Evolutionary conservation across 1,140 invertebrate species (phyloP).

Genomic region (Apocrypta bakeri): DNA sequence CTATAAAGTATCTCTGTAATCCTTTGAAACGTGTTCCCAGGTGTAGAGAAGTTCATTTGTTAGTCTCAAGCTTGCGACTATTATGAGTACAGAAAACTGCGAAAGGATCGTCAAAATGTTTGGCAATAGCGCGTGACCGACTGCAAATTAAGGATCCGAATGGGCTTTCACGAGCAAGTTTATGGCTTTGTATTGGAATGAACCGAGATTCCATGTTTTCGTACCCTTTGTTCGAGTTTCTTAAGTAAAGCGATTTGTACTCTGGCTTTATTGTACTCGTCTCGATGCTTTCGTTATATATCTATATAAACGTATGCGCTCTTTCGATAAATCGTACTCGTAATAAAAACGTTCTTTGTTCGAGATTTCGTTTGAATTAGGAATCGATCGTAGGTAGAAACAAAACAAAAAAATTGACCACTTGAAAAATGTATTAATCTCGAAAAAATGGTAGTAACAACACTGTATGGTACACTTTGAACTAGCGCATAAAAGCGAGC

Average conservation of each 20-base stretch:
- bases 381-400: not conserved
- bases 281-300: too few relatives aligned
- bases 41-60: constrained; percentile 17
- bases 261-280: not conserved
- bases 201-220: not conserved
- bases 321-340: too few relatives aligned
- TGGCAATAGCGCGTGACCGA: not conserved
- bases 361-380: not conserved
- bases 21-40: not conserved
- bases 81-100: not conserved
- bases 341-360: constrained; percentile 1
- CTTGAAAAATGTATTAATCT: too few relatives aligned
- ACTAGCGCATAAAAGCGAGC: too few relatives aligned
- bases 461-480: too few relatives aligned
- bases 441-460: too few relatives aligned
- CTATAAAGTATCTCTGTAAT: not conserved
- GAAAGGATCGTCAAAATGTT: constrained; percentile 5
- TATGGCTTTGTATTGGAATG: not conserved
- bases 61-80: not conserved
- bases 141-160: not conserved
- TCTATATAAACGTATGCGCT: too few relatives aligned
- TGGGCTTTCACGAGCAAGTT: too few relatives aligned
- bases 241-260: not conserved
- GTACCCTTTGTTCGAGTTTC: constrained; percentile 10
- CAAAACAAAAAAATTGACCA: too few relatives aligned